These are phyloP conservation scores for Epinephelus awoara DNA, from an alignment of 2,797 vertebrate genomes.

Conservation along the genomic window DNA sequence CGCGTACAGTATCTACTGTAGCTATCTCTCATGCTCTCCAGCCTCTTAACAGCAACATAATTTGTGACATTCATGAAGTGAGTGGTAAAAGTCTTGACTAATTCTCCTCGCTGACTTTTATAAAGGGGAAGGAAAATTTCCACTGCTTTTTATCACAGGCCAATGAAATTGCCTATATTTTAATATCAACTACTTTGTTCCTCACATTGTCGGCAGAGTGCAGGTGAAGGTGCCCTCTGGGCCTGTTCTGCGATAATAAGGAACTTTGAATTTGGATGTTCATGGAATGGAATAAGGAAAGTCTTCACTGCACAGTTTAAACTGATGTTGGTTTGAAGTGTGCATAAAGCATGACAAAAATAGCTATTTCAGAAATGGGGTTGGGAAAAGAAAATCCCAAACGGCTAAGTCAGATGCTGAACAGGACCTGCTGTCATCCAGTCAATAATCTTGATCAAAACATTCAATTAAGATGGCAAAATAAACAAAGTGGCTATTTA, in stretches of 20 bases:
- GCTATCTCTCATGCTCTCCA: not conserved
- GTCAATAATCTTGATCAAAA: no score
- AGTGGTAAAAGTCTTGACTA: not conserved
- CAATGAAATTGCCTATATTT: not conserved
- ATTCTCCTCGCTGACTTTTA: not conserved
- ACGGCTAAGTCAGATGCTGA: no score
- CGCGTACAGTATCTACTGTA: not conserved
- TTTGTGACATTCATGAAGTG: not conserved
- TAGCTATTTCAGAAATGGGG: no score
- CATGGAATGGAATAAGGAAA: constrained; percentile 1
- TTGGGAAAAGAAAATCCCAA: no score
- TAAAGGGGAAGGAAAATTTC: not conserved
- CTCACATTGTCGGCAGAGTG: constrained; percentile 3
- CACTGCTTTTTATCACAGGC: not conserved
- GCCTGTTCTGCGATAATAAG: constrained; percentile 13
- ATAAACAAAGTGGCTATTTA: no score
- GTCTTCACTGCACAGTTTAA: not conserved
- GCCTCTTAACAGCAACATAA: not conserved
- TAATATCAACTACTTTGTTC: not conserved
- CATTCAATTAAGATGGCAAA: no score
- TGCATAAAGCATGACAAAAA: no score
- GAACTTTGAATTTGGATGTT: constrained; percentile 21
- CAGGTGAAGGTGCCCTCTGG: not conserved
- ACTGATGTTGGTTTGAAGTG: no score
- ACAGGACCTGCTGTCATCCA: no score